phyloP scores from a whole-genome alignment of 2,888 invertebrate species.

The Drosophila lutescens region DNA sequence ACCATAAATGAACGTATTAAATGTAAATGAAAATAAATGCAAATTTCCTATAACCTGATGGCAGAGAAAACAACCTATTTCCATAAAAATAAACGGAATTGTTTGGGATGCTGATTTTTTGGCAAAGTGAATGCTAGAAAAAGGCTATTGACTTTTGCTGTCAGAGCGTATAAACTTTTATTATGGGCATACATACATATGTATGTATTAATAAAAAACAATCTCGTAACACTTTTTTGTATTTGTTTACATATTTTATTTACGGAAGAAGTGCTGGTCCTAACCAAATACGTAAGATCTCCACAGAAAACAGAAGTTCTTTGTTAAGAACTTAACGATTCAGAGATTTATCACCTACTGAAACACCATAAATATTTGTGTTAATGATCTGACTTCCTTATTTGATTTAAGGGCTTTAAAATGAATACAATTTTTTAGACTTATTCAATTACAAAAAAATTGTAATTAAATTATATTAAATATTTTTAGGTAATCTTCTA shows the following conservation, averaged over 20 bases:
- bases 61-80: slow-evolving; percentile 12
- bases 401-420: not conserved
- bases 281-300: slow-evolving; percentile 3
- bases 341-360: slow-evolving; percentile 1
- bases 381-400: not conserved
- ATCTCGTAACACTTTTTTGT: slow-evolving; percentile 4
- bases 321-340: not conserved
- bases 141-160: slow-evolving; percentile 35
- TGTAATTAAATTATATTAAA: too few relatives aligned
- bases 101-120: not conserved
- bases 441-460: too few relatives aligned
- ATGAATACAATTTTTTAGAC: too few relatives aligned
- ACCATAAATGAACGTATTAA: not conserved
- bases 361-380: not conserved
- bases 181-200: not conserved
- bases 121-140: slow-evolving; percentile 15
- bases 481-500: too few relatives aligned
- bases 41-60: slow-evolving; percentile 49
- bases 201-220: not conserved
- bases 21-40: not conserved
- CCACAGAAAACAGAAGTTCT: not conserved
- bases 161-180: slow-evolving; percentile 1
- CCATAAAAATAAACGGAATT: slow-evolving; percentile 16
- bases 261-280: slow-evolving; percentile 17
- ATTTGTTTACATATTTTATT: slow-evolving; percentile 31